Evolutionary conservation across 1,140 invertebrate species (phyloP).

Genomic region (Drosophila kepulauana): DNA sequence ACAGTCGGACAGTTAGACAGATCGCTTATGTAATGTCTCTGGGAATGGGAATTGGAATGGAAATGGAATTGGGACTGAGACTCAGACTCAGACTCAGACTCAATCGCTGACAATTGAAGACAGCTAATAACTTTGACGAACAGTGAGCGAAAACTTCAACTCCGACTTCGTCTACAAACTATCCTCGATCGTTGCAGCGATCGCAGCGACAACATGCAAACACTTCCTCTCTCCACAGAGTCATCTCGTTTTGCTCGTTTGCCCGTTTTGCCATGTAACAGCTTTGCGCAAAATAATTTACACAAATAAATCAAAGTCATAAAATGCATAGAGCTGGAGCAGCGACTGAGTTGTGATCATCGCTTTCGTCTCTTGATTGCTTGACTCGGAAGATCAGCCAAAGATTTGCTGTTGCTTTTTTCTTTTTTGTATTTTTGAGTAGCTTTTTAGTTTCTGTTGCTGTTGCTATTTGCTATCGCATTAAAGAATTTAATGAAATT

Average conservation of each 20-base stretch:
- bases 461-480: conserved; percentile 68
- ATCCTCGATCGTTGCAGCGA: conserved; percentile 30
- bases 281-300: conserved; percentile 72
- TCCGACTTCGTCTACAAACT: background rate
- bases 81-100: conserved; percentile 39
- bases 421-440: conserved; percentile 5
- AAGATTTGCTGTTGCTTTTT: conserved; percentile 43
- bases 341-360: conserved; percentile 16
- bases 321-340: conserved; percentile 63
- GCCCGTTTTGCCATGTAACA: conserved; percentile 70
- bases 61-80: conserved; percentile 29
- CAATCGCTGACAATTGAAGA: conserved; percentile 73
- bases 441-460: conserved; percentile 35
- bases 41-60: conserved; percentile 29
- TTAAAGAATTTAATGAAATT: conserved; percentile 84
- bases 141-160: conserved; percentile 56
- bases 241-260: conserved; percentile 40
- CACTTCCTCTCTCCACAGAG: conserved; percentile 58
- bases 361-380: conserved; percentile 14
- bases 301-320: conserved; percentile 82
- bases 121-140: conserved; percentile 76
- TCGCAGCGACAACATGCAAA: conserved; percentile 58
- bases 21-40: conserved; percentile 65
- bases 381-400: conserved; percentile 46
- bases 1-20: conserved; percentile 54